phyloP scores from a whole-genome alignment of 30 jellyfish, hydroid and myxozoan species.

The Pseudorhiza aurosa region DNA sequence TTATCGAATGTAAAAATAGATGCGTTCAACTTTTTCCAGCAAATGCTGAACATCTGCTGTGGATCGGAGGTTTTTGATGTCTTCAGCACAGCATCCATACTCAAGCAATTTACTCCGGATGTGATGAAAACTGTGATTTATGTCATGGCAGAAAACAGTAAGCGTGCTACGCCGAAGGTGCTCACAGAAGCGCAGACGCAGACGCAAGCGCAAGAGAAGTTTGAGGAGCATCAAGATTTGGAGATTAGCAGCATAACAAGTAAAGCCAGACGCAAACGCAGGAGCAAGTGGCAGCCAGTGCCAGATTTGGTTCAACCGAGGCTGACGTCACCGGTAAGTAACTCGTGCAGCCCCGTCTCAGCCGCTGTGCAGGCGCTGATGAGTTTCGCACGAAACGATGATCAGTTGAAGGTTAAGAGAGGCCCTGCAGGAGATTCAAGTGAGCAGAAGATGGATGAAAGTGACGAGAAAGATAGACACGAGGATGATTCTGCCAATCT shows the following conservation, averaged over 20 bases:
- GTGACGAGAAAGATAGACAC: not conserved
- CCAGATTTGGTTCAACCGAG: conserved; percentile 84
- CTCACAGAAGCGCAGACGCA: conserved; percentile 9
- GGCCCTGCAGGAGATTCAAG: not conserved
- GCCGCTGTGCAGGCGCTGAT: conserved; percentile 97
- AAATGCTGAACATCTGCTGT: conserved; percentile 72
- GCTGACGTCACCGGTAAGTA: conserved; percentile 73
- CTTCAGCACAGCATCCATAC: conserved; percentile 75
- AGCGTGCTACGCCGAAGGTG: conserved; percentile 10
- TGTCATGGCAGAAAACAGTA: conserved; percentile 46
- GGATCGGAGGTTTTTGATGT: conserved; percentile 55
- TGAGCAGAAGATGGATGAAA: not conserved
- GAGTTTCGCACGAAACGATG: conserved; percentile 70
- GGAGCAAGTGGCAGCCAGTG: conserved; percentile 29
- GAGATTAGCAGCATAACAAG: conserved; percentile 68
- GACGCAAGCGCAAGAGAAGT: conserved; percentile 1
- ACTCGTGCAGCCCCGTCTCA: conserved; percentile 93
- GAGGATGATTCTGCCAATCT: conserved; percentile 5
- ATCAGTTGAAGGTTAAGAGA: not conserved
- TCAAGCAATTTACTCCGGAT: conserved; percentile 85
- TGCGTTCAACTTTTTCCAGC: conserved; percentile 88
- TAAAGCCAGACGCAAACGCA: conserved; percentile 5
- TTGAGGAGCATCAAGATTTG: conserved; percentile 50
- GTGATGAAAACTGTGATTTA: conserved; percentile 68
- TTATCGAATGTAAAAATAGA: conserved; percentile 68